phyloP scores from a whole-genome alignment of 2,797 vertebrate genomes.

The Phoeniculus purpureus region DNA sequence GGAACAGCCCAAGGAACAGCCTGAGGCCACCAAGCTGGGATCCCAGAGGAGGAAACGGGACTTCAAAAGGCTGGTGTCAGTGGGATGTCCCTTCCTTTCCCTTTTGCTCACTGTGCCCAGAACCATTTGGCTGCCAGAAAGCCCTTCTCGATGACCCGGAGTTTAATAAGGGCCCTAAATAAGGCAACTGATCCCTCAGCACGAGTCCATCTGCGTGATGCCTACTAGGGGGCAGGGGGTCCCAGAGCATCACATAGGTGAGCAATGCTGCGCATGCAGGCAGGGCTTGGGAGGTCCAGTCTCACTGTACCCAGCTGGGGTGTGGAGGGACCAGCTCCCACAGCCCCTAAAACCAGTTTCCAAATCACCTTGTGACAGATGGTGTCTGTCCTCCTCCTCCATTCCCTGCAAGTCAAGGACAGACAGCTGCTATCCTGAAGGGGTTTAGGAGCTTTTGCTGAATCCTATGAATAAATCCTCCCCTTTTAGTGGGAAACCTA shows the following conservation, averaged over 20 bases:
- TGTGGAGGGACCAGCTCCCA: not conserved
- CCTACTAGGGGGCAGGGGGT: rapidly evolving
- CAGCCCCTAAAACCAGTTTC: not conserved
- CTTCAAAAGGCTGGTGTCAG: constrained; percentile 64
- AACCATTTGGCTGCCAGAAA: not conserved
- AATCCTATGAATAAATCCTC: not conserved
- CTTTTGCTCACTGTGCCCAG: not conserved
- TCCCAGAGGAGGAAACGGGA: not conserved
- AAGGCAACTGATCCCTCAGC: not conserved
- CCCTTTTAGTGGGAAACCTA: not conserved
- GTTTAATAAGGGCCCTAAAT: not conserved
- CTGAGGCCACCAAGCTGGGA: constrained; percentile 5
- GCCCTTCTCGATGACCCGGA: not conserved
- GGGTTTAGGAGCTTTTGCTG: not conserved
- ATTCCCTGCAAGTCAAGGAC: not conserved
- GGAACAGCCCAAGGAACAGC: not conserved
- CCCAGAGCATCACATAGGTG: rapidly evolving
- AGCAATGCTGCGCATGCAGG: rapidly evolving
- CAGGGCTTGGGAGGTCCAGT: not conserved
- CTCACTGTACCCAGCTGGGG: rapidly evolving
- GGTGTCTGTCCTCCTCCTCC: not conserved
- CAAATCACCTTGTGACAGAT: rapidly evolving
- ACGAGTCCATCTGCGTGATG: not conserved
- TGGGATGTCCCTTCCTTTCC: constrained; percentile 3
- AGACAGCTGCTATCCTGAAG: not conserved